phyloP scores from a whole-genome alignment of 2,888 invertebrate genomes.

The Ochropleura leucogaster region DNA sequence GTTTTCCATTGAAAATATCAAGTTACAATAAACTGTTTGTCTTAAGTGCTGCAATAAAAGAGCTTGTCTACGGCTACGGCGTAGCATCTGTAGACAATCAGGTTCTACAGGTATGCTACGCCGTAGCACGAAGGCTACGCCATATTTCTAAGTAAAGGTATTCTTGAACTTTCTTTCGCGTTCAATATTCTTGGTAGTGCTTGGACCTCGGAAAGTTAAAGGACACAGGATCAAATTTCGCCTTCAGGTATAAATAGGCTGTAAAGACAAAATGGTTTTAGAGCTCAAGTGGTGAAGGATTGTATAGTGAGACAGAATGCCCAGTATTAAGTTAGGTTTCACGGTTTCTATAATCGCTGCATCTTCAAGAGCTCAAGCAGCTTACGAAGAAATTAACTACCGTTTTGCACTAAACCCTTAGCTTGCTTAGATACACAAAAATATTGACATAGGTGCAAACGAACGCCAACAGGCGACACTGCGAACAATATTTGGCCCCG shows the following conservation, averaged over 20 bases:
- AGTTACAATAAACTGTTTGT: constrained; percentile 25
- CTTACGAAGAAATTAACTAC: not conserved
- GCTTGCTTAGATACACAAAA: not conserved
- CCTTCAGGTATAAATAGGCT: not conserved
- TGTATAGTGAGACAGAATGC: not conserved
- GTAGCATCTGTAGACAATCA: constrained; percentile 24
- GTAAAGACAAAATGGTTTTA: not conserved
- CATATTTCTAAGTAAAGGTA: not conserved
- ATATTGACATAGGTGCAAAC: not conserved
- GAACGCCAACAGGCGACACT: not conserved
- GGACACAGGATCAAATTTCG: not conserved
- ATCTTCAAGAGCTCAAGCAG: not conserved
- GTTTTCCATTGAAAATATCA: constrained; percentile 1
- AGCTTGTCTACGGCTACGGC: constrained; percentile 26
- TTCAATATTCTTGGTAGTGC: not conserved
- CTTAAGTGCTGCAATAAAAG: constrained; percentile 12
- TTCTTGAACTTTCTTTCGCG: not conserved
- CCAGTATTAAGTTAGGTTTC: too few relatives aligned
- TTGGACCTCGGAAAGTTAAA: not conserved
- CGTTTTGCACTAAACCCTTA: not conserved
- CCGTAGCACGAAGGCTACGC: constrained; percentile 34
- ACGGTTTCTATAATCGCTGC: not conserved
- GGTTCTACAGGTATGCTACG: constrained; percentile 36
- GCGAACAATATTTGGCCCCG: constrained; percentile 24
- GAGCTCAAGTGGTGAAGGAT: not conserved